Conservation (phyloP, 2,888 invertebrate genomes). For the Apotomis betuletana region DNA sequence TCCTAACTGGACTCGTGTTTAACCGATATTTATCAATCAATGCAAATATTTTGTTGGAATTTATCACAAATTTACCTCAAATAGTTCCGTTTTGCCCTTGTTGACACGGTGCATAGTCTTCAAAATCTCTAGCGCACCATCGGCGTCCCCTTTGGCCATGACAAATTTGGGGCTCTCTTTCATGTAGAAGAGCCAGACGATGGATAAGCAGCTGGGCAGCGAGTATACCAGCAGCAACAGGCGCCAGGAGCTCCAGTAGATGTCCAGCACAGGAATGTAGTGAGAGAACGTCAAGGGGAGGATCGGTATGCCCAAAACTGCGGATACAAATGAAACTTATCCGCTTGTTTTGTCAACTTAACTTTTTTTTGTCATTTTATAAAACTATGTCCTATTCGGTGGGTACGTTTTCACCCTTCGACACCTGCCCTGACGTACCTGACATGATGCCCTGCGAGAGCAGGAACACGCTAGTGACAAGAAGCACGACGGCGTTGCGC, state of each 20-base stretch:
- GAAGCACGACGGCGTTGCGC: too few relatives aligned
- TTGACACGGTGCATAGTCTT: conserved; percentile 64
- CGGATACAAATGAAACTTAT: too few relatives aligned
- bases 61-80: conserved; percentile 53
- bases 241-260: conserved; percentile 88
- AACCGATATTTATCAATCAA: too few relatives aligned
- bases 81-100: conserved; percentile 50
- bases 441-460: too few relatives aligned
- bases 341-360: too few relatives aligned
- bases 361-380: too few relatives aligned
- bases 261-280: conserved; percentile 64
- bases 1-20: too few relatives aligned
- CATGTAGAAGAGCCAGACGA: conserved; percentile 80
- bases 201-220: conserved; percentile 84
- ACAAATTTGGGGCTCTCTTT: conserved; percentile 92
- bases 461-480: too few relatives aligned
- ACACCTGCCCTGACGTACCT: too few relatives aligned
- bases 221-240: conserved; percentile 86
- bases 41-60: too few relatives aligned
- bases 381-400: too few relatives aligned
- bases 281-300: conserved; percentile 81
- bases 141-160: conserved; percentile 81
- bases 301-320: conserved; percentile 86
- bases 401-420: too few relatives aligned
- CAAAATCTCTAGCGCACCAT: conserved; percentile 79